Base-by-base conservation (phyloP, 2,888 invertebrate species). In the Drosophila silvestris region DNA sequence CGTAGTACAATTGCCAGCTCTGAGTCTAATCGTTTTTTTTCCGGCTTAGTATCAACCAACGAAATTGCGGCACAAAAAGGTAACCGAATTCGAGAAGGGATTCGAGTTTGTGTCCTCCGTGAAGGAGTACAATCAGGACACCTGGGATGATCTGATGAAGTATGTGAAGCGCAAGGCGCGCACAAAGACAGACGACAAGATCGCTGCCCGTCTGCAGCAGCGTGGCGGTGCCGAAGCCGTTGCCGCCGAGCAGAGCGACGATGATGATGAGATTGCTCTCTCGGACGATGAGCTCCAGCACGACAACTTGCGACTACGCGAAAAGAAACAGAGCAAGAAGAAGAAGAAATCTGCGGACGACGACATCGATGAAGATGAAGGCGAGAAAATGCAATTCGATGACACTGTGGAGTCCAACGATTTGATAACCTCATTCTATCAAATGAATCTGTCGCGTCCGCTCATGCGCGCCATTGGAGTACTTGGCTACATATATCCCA, bases 381-480 rank as follows among this genome's bases (percentile, higher is more conserved):
- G 94, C 14, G 93, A 92, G 69, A 93, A 93, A 81, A 91, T 93
- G 93, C 79, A 90, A 59, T 93, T 96, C 91, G 97, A 97, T 85
- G 96, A 97, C 81, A 81, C 91, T 0, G 95, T 96, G 2, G 94
- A 94, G 1, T 94, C 94, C 35, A 96, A 96, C 74, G 95, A 96
- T 61, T 94, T 95, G 71, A 93, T 95, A 3, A 95, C 95, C 3
- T 96, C 96, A 0, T 98, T 98, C 93, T 97, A 98, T 92, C 97
- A 98, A 94, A 98, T 99, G 98, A 99, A 99, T 93, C 94, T 99
- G 32, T 99, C 99, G 0, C 94, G 99, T 70, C 99, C 99, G 0
- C 94, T 99, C 37, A 94, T 99, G 91, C 98, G 99, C 93, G 97
- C 99, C 0, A 96, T 99, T 51, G 96, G 96, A 1, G 95, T 96